Percentiles rank a stretch among this genome's conserved stretches.
Evolutionary conservation across 2,888 invertebrate species (phyloP).

Genomic region (Sussaba pulchella): DNA sequence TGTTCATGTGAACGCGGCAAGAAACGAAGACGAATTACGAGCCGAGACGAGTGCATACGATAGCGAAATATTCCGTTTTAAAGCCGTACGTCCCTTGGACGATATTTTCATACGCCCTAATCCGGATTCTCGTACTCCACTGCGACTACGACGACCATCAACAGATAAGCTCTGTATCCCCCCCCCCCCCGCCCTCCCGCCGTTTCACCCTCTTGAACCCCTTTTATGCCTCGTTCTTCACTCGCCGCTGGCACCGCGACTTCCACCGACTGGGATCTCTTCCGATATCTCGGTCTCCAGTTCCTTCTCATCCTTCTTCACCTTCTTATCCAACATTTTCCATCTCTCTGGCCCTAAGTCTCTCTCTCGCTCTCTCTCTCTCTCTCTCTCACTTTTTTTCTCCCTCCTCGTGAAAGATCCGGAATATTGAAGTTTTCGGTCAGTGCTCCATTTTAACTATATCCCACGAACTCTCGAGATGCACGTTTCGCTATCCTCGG

Average conservation of each 20-base stretch:
- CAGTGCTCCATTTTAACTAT: slow-evolving; percentile 78
- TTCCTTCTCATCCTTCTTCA: slow-evolving; percentile 28
- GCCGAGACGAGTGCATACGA: slow-evolving; percentile 36
- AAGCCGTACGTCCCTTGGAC: slow-evolving; percentile 44
- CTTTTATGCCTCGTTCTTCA: slow-evolving; percentile 48
- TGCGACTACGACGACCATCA: slow-evolving; percentile 44
- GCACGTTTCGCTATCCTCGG: background rate
- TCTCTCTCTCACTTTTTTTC: slow-evolving; percentile 26
- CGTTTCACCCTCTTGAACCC: slow-evolving; percentile 48
- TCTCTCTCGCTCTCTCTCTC: slow-evolving; percentile 14
- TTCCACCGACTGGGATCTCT: slow-evolving; percentile 46
- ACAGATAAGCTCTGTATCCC: slow-evolving; percentile 60
- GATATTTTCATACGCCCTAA: slow-evolving; percentile 65
- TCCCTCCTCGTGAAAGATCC: slow-evolving; percentile 69
- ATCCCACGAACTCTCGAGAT: slow-evolving; percentile 64
- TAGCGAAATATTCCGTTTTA: slow-evolving; percentile 54
- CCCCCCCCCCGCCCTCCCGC: slow-evolving; percentile 4
- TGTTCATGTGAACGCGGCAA: background rate
- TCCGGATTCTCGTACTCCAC: slow-evolving; percentile 50
- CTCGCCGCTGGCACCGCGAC: slow-evolving; percentile 63
- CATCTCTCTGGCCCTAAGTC: background rate
- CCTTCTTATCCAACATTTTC: background rate
- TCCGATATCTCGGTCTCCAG: slow-evolving; percentile 58
- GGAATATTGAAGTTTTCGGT: slow-evolving; percentile 80
- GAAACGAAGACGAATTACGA: slow-evolving; percentile 25